These are phyloP conservation scores for Platerodrilus igneus DNA, from an alignment of 2,888 invertebrate genomes.

Conservation along the genomic window DNA sequence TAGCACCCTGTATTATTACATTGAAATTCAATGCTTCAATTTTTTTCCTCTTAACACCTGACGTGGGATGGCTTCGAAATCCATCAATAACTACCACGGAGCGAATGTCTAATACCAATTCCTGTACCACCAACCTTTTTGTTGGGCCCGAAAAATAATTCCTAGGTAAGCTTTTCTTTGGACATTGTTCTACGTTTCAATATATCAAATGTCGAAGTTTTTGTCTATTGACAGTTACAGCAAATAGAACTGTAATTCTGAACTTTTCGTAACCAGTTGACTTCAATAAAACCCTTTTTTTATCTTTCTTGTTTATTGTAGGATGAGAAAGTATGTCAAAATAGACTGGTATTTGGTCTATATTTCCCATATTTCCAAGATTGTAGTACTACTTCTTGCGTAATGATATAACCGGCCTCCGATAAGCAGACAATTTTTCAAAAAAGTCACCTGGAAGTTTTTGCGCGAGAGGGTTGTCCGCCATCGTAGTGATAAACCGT, in stretches of 20 bases:
- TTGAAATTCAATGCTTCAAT: too few species aligned
- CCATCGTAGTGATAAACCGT: too few species aligned
- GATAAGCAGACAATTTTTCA: too few species aligned
- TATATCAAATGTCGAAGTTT: constrained; percentile 17
- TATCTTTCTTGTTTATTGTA: constrained; percentile 12
- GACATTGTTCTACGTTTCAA: constrained; percentile 15
- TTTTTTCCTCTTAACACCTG: too few species aligned
- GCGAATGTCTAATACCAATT: constrained; percentile 20
- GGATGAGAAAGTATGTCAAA: constrained; percentile 14
- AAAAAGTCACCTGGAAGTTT: too few species aligned
- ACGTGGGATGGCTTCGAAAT: too few species aligned
- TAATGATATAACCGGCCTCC: too few species aligned
- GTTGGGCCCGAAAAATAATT: constrained; percentile 17
- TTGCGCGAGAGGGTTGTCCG: too few species aligned
- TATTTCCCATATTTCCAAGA: constrained; percentile 5
- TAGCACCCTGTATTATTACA: too few species aligned
- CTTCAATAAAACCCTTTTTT: constrained; percentile 6
- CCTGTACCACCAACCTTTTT: constrained; percentile 21
- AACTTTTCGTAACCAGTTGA: constrained; percentile 2
- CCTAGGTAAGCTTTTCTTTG: constrained; percentile 17
- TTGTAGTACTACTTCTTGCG: too few species aligned
- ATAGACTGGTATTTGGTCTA: constrained; percentile 4
- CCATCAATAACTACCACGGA: too few species aligned
- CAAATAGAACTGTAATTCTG: constrained; percentile 4
- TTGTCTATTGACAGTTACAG: constrained; percentile 10